Percentiles rank a stretch among this genome's conserved stretches.
These are phyloP conservation scores for Volucella inanis DNA, from an alignment of 2,888 invertebrate species.

Conservation along the genomic window DNA sequence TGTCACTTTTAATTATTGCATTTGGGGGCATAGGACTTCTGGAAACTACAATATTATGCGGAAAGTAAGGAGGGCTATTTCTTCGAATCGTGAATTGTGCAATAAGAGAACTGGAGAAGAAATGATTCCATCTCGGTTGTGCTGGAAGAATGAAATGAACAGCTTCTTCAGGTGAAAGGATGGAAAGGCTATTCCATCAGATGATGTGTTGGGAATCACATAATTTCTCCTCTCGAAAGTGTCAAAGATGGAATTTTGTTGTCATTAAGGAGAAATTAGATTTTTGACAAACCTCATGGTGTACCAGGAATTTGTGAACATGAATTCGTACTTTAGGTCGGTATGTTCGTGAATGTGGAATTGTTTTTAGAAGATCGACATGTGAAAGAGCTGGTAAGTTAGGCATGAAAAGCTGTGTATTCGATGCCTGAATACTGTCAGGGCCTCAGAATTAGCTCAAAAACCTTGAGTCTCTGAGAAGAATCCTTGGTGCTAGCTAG, in stretches of 20 bases:
- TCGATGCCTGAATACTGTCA: no score
- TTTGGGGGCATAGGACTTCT: slow-evolving; percentile 19
- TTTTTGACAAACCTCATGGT: slow-evolving; percentile 10
- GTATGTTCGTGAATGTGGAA: no score
- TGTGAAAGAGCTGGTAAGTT: no score
- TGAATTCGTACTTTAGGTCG: no score
- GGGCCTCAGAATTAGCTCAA: no score
- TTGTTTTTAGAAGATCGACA: no score
- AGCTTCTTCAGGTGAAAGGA: background rate
- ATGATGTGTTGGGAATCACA: slow-evolving; percentile 3
- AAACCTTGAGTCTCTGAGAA: no score
- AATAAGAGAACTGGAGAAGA: background rate
- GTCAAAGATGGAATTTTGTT: slow-evolving; percentile 19
- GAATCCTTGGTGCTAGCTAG: no score
- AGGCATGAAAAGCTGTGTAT: no score
- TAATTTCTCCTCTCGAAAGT: slow-evolving; percentile 6
- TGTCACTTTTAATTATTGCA: slow-evolving; percentile 52
- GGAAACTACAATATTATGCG: background rate
- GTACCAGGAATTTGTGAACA: no score
- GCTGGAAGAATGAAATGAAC: background rate
- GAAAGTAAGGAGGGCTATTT: background rate
- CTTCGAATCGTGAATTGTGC: background rate
- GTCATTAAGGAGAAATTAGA: slow-evolving; percentile 25
- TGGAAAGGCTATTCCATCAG: slow-evolving; percentile 28
- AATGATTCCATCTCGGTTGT: background rate